Conservation (phyloP, 2,797 vertebrate species). For the Pangasius krempfi region DNA sequence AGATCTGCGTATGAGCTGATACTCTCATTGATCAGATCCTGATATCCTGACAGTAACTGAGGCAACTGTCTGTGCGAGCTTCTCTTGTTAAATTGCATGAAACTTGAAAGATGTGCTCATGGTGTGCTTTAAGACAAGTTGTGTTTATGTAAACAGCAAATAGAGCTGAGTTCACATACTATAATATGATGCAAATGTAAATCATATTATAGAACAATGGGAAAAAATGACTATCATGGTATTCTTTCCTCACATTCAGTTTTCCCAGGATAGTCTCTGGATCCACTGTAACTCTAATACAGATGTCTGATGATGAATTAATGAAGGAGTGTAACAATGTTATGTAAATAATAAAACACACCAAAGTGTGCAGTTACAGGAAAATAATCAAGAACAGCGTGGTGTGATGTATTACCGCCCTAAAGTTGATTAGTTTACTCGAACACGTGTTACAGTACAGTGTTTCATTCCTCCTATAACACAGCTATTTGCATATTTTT, state of each 20-base stretch:
- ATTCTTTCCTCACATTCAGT: not conserved
- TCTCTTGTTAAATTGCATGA: not conserved
- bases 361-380: not conserved
- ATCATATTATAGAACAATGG: not conserved
- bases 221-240: not conserved
- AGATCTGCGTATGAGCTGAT: not conserved
- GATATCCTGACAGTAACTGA: not conserved
- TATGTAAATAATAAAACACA: not conserved
- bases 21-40: not conserved
- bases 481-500: not conserved
- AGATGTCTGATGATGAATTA: not conserved
- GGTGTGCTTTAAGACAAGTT: not conserved
- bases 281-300: not conserved
- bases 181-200: not conserved
- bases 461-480: not conserved
- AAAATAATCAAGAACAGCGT: not conserved
- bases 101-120: not conserved
- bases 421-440: not conserved
- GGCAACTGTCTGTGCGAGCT: not conserved
- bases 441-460: not conserved
- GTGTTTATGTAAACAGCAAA: not conserved
- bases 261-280: not conserved
- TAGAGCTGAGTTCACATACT: not conserved
- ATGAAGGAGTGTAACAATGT: too few relatives aligned
- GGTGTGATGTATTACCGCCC: not conserved